Percentiles rank a stretch among this genome's conserved stretches.
Evolutionary conservation across 2,113 vertebrate genomes (phyloP).

Genomic region (Scortum barcoo): DNA sequence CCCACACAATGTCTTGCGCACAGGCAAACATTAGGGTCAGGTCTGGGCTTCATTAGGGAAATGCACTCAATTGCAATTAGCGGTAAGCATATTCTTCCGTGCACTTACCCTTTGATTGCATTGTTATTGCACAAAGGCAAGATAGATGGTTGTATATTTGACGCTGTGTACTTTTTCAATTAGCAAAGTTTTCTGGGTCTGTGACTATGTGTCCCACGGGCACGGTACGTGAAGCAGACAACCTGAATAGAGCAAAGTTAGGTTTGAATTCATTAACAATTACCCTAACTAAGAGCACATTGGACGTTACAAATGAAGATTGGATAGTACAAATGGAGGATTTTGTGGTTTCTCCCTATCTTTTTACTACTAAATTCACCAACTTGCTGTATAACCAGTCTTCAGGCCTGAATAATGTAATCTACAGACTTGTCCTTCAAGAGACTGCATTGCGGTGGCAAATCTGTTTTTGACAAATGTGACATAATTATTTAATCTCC

Average conservation of each 20-base stretch:
- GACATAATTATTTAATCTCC: conserved; percentile 53
- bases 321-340: conserved; percentile 53
- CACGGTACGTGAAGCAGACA: conserved; percentile 37
- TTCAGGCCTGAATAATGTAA: conserved; percentile 41
- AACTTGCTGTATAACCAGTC: conserved; percentile 3
- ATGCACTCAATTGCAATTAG: conserved; percentile 82
- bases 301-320: conserved; percentile 63
- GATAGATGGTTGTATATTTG: conserved; percentile 73
- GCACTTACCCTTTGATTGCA: conserved; percentile 80
- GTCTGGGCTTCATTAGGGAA: conserved; percentile 77
- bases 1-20: conserved; percentile 32
- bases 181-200: conserved; percentile 71
- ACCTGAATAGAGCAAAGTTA: conserved; percentile 54
- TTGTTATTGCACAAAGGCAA: conserved; percentile 77
- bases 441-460: conserved; percentile 17
- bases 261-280: conserved; percentile 73
- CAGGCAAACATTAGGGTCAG: conserved; percentile 59
- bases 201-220: conserved; percentile 67
- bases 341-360: conserved; percentile 32
- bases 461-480: conserved; percentile 51
- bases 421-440: conserved; percentile 23
- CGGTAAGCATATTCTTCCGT: conserved; percentile 75
- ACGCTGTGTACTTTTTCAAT: conserved; percentile 76
- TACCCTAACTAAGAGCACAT: conserved; percentile 53
- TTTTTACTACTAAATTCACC: conserved; percentile 26